Conservation (phyloP, 35 echinoderm and acorn worm genomes). For the Chiridota heheva region DNA sequence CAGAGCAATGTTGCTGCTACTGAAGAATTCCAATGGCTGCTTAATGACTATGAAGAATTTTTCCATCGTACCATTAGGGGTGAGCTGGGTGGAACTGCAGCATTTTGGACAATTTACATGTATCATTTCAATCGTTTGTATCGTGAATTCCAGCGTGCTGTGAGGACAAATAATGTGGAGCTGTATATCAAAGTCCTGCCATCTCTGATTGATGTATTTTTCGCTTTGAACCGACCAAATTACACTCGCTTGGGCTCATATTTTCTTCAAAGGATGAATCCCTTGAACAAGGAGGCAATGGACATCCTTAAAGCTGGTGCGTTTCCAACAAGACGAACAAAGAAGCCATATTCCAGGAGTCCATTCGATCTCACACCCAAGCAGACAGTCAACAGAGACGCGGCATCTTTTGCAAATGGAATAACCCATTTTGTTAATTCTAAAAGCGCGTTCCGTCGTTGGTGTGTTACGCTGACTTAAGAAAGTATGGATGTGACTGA, state of each 20-base stretch:
- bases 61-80: constrained; percentile 49
- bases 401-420: constrained; percentile 36
- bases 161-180: constrained; percentile 58
- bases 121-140: constrained; percentile 76
- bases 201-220: constrained; percentile 37
- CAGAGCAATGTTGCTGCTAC: constrained; percentile 10
- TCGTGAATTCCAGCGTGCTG: constrained; percentile 48
- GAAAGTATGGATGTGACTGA: constrained; percentile 55
- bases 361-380: constrained; percentile 51
- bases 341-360: constrained; percentile 42
- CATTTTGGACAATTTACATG: constrained; percentile 66
- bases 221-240: constrained; percentile 52
- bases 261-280: constrained; percentile 48
- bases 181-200: constrained; percentile 52
- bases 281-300: constrained; percentile 38
- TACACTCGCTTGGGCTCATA: constrained; percentile 49
- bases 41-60: constrained; percentile 43
- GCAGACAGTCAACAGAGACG: constrained; percentile 52
- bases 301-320: constrained; percentile 49
- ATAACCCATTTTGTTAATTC: constrained; percentile 58
- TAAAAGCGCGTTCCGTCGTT: constrained; percentile 52
- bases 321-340: constrained; percentile 57
- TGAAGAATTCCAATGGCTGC: constrained; percentile 39
- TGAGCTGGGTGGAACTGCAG: constrained; percentile 50
- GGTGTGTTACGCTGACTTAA: constrained; percentile 43